Percentiles rank a stretch among this genome's conserved stretches.
These are phyloP conservation scores for Brachionus angularis DNA, from an alignment of 1,140 invertebrate genomes.

Conservation along the genomic window DNA sequence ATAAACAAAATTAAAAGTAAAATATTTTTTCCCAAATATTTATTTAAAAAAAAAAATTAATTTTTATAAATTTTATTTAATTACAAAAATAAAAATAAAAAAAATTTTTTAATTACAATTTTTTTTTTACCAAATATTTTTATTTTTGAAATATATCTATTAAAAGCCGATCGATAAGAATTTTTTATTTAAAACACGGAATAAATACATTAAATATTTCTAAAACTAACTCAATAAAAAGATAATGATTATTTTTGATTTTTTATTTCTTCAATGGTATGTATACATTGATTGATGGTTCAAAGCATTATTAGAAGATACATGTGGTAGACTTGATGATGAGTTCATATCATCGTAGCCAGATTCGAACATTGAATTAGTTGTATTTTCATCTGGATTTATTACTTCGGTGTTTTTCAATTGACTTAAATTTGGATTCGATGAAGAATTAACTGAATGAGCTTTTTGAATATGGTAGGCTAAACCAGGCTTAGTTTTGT, in stretches of 20 bases:
- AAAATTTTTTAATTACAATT: conserved; percentile 8
- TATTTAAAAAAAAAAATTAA: not conserved
- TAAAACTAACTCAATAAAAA: too few species aligned
- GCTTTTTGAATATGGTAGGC: conserved; percentile 76
- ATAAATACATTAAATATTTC: too few species aligned
- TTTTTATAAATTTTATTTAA: not conserved
- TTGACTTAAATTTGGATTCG: conserved; percentile 14
- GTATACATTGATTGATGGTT: not conserved
- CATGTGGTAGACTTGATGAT: not conserved
- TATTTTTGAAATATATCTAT: too few species aligned
- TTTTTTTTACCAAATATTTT: too few species aligned
- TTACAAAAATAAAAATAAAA: not conserved
- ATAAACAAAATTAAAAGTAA: too few species aligned
- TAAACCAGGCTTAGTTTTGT: conserved; percentile 91
- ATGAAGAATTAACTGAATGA: not conserved
- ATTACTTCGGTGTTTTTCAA: conserved; percentile 3
- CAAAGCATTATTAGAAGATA: not conserved
- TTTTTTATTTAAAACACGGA: too few species aligned
- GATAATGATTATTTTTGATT: too few species aligned
- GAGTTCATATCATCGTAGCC: conserved; percentile 9
- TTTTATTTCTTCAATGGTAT: too few species aligned
- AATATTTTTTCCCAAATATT: too few species aligned
- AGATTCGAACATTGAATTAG: conserved; percentile 32
- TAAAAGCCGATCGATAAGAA: too few species aligned
- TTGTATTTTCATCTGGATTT: conserved; percentile 16